A percentile compares a stretch with the other conserved stretches of the same genome.
Evolutionary conservation across 1,140 invertebrate species (phyloP).

Genomic region (Drosophila melanica): DNA sequence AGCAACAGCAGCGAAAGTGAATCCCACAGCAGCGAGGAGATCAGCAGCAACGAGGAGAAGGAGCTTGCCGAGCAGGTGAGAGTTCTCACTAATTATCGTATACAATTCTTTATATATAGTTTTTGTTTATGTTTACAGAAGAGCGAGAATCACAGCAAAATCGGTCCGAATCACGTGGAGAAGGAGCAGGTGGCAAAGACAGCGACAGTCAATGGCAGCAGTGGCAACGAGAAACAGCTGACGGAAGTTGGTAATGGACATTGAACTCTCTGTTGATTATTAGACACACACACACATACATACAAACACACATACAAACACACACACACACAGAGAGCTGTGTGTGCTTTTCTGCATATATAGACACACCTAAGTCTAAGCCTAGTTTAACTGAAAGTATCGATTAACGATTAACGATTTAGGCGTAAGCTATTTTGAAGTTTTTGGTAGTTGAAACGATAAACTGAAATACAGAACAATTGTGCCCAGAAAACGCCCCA

Average conservation of each 20-base stretch:
- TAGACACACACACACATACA: conserved; percentile 32
- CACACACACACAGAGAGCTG: not conserved
- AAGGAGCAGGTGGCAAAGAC: conserved; percentile 30
- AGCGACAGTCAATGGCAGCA: conserved; percentile 27
- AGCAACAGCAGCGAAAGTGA: conserved; percentile 29
- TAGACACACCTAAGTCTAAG: conserved; percentile 66
- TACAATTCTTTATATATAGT: too few relatives aligned
- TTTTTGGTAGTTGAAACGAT: conserved; percentile 17
- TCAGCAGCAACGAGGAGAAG: conserved; percentile 41
- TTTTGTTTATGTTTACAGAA: not conserved
- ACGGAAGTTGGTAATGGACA: conserved; percentile 82
- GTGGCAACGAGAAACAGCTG: conserved; percentile 39
- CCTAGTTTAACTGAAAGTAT: conserved; percentile 72
- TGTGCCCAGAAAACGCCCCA: conserved; percentile 6
- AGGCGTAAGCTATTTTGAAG: conserved; percentile 41
- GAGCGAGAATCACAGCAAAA: conserved; percentile 5
- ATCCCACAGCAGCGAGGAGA: conserved; percentile 42
- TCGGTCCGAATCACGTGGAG: conserved; percentile 22
- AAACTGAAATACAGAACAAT: conserved; percentile 35
- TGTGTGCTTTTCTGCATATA: not conserved
- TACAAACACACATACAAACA: not conserved
- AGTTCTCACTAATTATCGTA: not conserved
- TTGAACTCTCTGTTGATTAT: conserved; percentile 56
- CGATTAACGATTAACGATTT: conserved; percentile 74
- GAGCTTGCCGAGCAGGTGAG: conserved; percentile 35